Conservation (phyloP, 2,888 invertebrate species). For the Herminia tarsipennalis region DNA sequence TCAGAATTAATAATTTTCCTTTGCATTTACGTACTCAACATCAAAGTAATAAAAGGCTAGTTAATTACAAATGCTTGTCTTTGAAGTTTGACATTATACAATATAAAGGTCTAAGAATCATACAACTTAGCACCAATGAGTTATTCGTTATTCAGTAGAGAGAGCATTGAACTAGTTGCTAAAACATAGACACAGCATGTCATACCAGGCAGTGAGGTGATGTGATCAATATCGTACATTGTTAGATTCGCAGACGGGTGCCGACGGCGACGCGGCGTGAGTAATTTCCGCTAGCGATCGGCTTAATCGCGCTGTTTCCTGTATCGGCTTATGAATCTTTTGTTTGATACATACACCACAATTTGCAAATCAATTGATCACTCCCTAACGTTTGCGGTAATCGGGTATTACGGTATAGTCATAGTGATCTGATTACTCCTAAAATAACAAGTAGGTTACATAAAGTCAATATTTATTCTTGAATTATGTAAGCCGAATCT, state of each 20-base stretch:
- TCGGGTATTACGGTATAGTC: slow-evolving; percentile 27
- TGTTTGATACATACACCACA: slow-evolving; percentile 33
- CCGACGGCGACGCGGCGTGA: slow-evolving; percentile 37
- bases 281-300: slow-evolving; percentile 49
- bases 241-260: slow-evolving; percentile 47
- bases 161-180: slow-evolving; percentile 28
- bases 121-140: too few relatives aligned
- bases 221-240: slow-evolving; percentile 46
- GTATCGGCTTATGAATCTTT: slow-evolving; percentile 47
- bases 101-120: too few relatives aligned
- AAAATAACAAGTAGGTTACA: too few relatives aligned
- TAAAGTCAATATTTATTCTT: too few relatives aligned
- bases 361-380: slow-evolving; percentile 46
- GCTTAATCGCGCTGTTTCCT: slow-evolving; percentile 45
- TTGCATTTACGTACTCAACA: too few relatives aligned
- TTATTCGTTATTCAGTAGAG: too few relatives aligned
- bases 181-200: slow-evolving; percentile 26
- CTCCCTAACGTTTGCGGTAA: slow-evolving; percentile 24
- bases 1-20: too few relatives aligned
- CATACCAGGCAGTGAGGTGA: slow-evolving; percentile 21
- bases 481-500: too few relatives aligned
- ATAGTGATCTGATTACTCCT: slow-evolving; percentile 23
- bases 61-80: too few relatives aligned
- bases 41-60: too few relatives aligned
- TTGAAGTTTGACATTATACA: too few relatives aligned